Evolutionary conservation across 2,113 vertebrate species (phyloP), one percentile per base, ranked within the genome.

Genomic region (Alethe castanea): DNA sequence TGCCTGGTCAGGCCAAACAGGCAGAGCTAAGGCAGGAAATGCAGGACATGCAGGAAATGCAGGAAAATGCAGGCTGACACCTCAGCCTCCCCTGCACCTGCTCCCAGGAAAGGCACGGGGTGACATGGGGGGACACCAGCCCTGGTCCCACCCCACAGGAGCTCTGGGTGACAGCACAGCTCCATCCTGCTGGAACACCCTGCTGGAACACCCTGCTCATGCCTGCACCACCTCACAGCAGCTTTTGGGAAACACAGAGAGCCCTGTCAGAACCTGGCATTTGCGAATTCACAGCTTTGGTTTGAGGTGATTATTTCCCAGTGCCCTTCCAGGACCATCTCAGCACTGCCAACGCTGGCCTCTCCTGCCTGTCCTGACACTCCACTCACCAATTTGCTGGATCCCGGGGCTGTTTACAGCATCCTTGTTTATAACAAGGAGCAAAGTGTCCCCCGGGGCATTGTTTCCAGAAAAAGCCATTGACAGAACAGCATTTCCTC

Each of bases 221-320:
- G 31, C 66, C 62, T 17, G 28, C 15, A 0, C 3, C 10, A 12
- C 53, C 69, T 53, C 33, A 9, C 0, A 0, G 76, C 9, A 1
- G 33, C 6, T 53, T 28, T 35, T 9, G 12, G 61, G 67, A 56
- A 12, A 11, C 66, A 42, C 2, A n/a, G 15, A 54, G 47, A 45
- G 29, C 59, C 16, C 64, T 2, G 57, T 20, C 44, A 24, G 20
- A 24, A 38, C 14, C 23, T 0, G 35, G 9, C 19, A 2, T 11
- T 24, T 8, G 4, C 0, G 35, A 2, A 61, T 18, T 11, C 8
- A 12, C 86, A 52, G 86, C 44, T 45, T 45, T 45, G 44, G 44
- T 56, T 26, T n/a, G 66, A 10, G 0, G 53, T 8, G 64, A 53
- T 2, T 13, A 5, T 57, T 69, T 56, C 6, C 11, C 56, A 38